Evolutionary conservation across 2,888 invertebrate species (phyloP).

Genomic region (Acleris emargana): DNA sequence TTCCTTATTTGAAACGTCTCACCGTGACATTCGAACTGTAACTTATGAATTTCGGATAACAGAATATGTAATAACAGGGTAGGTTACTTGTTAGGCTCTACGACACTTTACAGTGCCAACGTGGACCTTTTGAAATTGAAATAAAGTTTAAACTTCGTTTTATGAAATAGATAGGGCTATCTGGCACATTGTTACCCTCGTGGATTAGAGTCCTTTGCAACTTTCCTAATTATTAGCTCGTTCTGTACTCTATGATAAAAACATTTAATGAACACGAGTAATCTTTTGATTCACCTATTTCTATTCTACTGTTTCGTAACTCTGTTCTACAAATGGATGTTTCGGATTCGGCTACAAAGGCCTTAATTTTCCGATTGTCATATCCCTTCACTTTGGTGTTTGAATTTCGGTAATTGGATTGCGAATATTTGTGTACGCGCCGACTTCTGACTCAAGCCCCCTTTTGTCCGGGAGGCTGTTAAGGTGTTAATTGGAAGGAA

Average conservation of each 20-base stretch:
- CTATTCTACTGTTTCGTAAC: slow-evolving; percentile 38
- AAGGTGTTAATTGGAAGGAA: background rate
- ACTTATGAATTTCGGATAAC: slow-evolving; percentile 58
- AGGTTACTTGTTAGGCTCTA: slow-evolving; percentile 15
- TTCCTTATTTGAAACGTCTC: slow-evolving; percentile 80
- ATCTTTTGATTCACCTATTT: slow-evolving; percentile 20
- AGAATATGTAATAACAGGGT: slow-evolving; percentile 36
- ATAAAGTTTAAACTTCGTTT: background rate
- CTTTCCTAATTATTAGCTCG: slow-evolving; percentile 3
- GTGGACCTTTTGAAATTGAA: background rate
- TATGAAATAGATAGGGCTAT: background rate
- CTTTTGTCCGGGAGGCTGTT: background rate
- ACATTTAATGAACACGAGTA: background rate
- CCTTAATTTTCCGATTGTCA: slow-evolving; percentile 41
- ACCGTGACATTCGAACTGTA: slow-evolving; percentile 67
- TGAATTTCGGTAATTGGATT: slow-evolving; percentile 44
- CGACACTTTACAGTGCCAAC: background rate
- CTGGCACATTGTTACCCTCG: background rate
- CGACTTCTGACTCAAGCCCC: background rate
- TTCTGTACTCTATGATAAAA: background rate
- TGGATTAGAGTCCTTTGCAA: slow-evolving; percentile 8
- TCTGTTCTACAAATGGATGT: slow-evolving; percentile 30
- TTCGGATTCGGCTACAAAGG: slow-evolving; percentile 30
- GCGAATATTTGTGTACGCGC: slow-evolving; percentile 32
- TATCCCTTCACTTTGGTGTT: slow-evolving; percentile 42